A percentile compares a stretch with the other conserved stretches of the same genome.
phyloP scores from a whole-genome alignment of 1,140 invertebrate species.

The Drosophila tristis region DNA sequence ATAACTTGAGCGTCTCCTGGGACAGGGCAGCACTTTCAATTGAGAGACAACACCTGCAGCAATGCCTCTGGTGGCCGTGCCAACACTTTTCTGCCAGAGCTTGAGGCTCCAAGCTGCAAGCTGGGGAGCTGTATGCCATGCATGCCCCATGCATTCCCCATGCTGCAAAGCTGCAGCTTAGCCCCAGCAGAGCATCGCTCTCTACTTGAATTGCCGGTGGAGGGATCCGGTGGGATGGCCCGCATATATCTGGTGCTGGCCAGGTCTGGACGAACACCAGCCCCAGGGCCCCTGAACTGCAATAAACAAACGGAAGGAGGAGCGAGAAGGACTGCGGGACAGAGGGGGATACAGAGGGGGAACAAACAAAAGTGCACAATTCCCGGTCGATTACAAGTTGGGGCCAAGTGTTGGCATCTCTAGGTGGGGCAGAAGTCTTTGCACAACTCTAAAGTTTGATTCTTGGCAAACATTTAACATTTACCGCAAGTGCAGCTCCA shows the following conservation, averaged over 20 bases:
- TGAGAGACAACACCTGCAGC: constrained; percentile 61
- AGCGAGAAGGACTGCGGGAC: background rate
- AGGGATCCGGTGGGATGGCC: constrained; percentile 52
- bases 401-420: constrained; percentile 62
- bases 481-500: constrained; percentile 13
- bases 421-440: constrained; percentile 34
- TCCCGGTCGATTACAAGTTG: constrained; percentile 71
- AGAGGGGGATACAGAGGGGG: constrained; percentile 12
- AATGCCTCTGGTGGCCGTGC: constrained; percentile 32
- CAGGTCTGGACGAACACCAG: background rate
- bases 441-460: constrained; percentile 22
- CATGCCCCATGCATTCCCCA: constrained; percentile 11
- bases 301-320: constrained; percentile 56
- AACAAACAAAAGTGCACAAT: constrained; percentile 59
- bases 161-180: constrained; percentile 31
- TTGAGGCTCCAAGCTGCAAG: constrained; percentile 29
- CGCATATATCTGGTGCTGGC: constrained; percentile 33
- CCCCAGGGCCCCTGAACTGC: constrained; percentile 46
- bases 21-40: constrained; percentile 69
- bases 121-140: constrained; percentile 22
- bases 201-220: constrained; percentile 58
- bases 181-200: constrained; percentile 16
- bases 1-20: constrained; percentile 37
- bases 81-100: constrained; percentile 14
- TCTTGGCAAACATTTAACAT: constrained; percentile 8